Percentiles rank a stretch among this genome's conserved stretches.
These are phyloP conservation scores for Nasua narica DNA, from an alignment of 2,797 vertebrate species.

Conservation along the genomic window DNA sequence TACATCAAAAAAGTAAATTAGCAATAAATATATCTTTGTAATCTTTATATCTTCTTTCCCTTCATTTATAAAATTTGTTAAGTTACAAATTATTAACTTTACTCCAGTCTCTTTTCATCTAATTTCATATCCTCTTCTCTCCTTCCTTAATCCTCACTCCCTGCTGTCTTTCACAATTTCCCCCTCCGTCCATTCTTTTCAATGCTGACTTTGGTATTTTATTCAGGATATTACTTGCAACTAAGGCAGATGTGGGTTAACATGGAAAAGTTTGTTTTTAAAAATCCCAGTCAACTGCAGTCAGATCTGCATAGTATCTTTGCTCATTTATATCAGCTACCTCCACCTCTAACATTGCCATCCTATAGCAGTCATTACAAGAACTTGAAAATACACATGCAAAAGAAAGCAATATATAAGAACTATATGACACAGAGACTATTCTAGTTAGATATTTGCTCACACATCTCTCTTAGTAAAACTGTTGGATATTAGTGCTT, in stretches of 20 bases:
- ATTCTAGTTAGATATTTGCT: background rate
- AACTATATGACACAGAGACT: background rate
- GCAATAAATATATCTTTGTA: background rate
- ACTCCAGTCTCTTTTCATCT: background rate
- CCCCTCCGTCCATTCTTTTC: background rate
- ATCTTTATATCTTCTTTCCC: background rate
- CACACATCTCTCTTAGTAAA: background rate
- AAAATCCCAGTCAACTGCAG: background rate
- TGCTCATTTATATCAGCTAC: background rate
- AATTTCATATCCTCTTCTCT: background rate
- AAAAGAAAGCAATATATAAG: background rate
- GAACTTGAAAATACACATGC: background rate
- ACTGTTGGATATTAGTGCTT: background rate
- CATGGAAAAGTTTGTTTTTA: background rate
- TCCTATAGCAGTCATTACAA: background rate
- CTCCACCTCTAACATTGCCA: background rate
- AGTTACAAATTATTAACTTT: background rate
- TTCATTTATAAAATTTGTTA: conserved; percentile 9
- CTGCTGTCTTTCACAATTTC: background rate
- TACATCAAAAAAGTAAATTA: background rate
- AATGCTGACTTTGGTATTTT: background rate
- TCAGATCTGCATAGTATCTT: background rate
- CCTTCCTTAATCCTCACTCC: background rate
- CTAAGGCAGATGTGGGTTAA: background rate
- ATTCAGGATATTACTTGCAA: background rate